Evolutionary conservation across 1,140 invertebrate genomes (phyloP), one percentile per base, ranked within the genome.

Genomic region (Artemia franciscana): DNA sequence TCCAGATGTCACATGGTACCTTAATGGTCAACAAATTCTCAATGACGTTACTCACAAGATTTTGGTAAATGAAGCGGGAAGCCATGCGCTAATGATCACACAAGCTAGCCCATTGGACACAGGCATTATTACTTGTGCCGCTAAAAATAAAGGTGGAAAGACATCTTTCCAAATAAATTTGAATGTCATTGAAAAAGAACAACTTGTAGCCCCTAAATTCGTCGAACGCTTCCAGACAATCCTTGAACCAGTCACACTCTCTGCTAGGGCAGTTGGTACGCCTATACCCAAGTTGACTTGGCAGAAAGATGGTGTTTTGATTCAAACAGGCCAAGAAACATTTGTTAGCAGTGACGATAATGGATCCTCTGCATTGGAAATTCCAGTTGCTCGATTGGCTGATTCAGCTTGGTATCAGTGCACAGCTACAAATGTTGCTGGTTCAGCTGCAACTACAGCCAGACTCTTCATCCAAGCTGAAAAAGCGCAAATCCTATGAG

Each of bases 381-480:
- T 98, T 70, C 80, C 84, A 61, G 77, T 79, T 72, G 85, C 87
- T 27, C 84, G 82, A 72, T 79, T 82, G 67, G 77, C 79, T 68
- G 91, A 97, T 78, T 84, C 87, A 68, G 91, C 88, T 66, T 97
- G 92, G 92, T 97, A 95, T 72, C 91, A 96, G 73, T 96, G 91
- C 73, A 94, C 90, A 28, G 92, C 92, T 67, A 88, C 91, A 75
- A 97, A 95, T 74, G 81, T 88, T 67, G 91, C 91, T 70, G 93
- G 93, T 68, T 92, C 89, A 67, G 93, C 91, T 65, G 87, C 91
- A 60, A 96, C 91, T 67, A 78, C 92, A 71, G 91, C 91, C 61
- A 80, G 91, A 72, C 81, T 98, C 62, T 89, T 88, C 72, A 85
- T 93, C 26, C 84, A 89, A 78, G 79, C 80, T 70, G 82, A 82